phyloP scores from a whole-genome alignment of 2,113 vertebrate species.

The Myotis yumanensis region DNA sequence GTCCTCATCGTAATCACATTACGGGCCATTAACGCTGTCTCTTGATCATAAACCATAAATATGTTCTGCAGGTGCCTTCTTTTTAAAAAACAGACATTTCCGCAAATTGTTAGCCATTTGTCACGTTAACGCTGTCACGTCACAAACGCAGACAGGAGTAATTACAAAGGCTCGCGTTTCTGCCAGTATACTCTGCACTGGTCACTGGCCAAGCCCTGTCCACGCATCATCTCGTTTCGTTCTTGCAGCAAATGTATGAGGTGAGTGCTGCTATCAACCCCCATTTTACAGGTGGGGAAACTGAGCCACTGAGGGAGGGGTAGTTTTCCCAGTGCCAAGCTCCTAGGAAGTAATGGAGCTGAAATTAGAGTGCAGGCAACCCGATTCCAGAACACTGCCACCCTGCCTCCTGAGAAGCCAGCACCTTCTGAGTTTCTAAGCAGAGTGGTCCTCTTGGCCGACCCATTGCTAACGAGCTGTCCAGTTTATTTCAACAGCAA shows the following conservation, averaged over 20 bases:
- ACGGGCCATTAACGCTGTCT: slow-evolving; percentile 79
- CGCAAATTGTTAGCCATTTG: slow-evolving; percentile 9
- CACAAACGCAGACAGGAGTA: not conserved
- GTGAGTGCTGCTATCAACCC: too few species aligned
- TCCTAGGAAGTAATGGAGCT: not conserved
- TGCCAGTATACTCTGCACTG: not conserved
- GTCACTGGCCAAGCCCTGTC: not conserved
- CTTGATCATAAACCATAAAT: slow-evolving; percentile 76
- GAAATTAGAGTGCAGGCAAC: not conserved
- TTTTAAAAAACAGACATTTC: slow-evolving; percentile 49
- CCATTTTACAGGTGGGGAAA: slow-evolving; percentile 34
- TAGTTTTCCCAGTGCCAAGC: not conserved
- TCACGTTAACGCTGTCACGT: not conserved
- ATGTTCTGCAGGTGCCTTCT: slow-evolving; percentile 55
- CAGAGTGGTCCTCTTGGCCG: accelerated
- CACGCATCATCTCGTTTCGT: accelerated
- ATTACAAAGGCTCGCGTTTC: not conserved
- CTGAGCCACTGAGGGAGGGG: not conserved
- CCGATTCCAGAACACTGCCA: not conserved
- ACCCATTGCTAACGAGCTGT: accelerated
- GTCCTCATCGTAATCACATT: slow-evolving; percentile 78
- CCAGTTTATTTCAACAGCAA: not conserved
- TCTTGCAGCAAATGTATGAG: not conserved
- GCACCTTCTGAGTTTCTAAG: too few species aligned
- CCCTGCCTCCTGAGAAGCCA: not conserved